Evolutionary conservation across 2,797 vertebrate genomes (phyloP).

Genomic region (Erpetoichthys calabaricus): DNA sequence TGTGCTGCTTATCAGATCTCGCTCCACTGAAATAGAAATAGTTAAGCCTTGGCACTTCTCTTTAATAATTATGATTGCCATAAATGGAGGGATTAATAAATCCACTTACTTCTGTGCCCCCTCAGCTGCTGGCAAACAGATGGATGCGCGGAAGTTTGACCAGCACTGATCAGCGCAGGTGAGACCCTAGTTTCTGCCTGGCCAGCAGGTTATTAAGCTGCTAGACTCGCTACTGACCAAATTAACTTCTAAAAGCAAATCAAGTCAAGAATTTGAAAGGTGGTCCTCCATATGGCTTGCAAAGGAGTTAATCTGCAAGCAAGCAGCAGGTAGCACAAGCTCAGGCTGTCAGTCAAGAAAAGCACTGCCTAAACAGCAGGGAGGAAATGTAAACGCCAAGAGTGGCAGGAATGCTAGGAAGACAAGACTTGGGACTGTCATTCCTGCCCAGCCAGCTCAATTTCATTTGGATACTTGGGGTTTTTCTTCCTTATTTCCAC

Average conservation of each 20-base stretch:
- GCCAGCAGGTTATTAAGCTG: slow-evolving; percentile 3
- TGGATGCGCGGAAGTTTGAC: not conserved
- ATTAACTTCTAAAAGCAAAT: slow-evolving; percentile 3
- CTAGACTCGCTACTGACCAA: slow-evolving; percentile 1
- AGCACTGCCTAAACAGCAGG: slow-evolving; percentile 63
- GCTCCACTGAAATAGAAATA: not conserved
- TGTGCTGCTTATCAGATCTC: no score
- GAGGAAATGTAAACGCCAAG: slow-evolving; percentile 56
- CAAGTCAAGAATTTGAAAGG: slow-evolving; percentile 51
- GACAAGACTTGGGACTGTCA: not conserved
- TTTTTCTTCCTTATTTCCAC: no score
- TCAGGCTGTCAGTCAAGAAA: slow-evolving; percentile 52
- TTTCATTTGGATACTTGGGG: no score
- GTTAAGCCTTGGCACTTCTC: not conserved
- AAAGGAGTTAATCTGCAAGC: slow-evolving; percentile 48
- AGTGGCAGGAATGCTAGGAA: slow-evolving; percentile 48
- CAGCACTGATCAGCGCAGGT: not conserved
- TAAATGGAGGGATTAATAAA: not conserved
- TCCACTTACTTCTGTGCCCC: not conserved
- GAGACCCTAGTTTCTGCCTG: not conserved
- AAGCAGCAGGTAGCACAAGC: slow-evolving; percentile 54
- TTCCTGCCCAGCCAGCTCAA: no score
- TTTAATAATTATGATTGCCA: not conserved
- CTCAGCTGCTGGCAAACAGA: not conserved
- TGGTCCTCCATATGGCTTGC: slow-evolving; percentile 57